A percentile compares a stretch with the other conserved stretches of the same genome.
Evolutionary conservation across 1,140 invertebrate species (phyloP).

Genomic region (Oncopeltus fasciatus): DNA sequence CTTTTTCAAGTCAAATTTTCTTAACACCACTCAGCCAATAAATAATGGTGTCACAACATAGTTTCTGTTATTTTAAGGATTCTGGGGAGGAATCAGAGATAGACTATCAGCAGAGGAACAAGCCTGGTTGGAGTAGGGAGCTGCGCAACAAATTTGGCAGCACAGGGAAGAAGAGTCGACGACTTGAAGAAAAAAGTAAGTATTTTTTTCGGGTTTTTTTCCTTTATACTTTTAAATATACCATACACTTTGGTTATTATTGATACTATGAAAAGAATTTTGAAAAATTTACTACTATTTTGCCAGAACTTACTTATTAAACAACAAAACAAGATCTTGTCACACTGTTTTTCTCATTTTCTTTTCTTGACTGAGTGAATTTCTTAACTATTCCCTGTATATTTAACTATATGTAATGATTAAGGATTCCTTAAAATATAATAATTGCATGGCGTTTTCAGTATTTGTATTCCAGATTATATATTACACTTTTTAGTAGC

Average conservation of each 20-base stretch:
- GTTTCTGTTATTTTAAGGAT: too few species aligned
- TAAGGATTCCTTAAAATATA: too few species aligned
- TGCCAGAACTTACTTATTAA: neutral
- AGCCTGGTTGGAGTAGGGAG: slow-evolving; percentile 7
- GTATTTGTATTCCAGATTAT: too few species aligned
- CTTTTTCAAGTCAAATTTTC: too few species aligned
- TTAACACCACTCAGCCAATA: too few species aligned
- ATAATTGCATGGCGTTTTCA: too few species aligned
- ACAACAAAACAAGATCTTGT: neutral
- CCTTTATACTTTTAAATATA: neutral
- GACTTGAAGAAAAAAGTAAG: slow-evolving; percentile 7
- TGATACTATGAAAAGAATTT: neutral
- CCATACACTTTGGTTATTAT: neutral
- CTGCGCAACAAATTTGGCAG: slow-evolving; percentile 13
- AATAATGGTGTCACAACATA: too few species aligned
- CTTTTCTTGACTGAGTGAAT: neutral
- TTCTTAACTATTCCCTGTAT: too few species aligned
- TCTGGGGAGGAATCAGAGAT: neutral
- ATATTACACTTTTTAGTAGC: too few species aligned
- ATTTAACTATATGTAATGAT: too few species aligned
- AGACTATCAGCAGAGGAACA: neutral
- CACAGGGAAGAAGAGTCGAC: slow-evolving; percentile 6
- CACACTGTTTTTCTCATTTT: neutral
- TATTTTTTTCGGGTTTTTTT: neutral
- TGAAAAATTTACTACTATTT: neutral